Percentiles rank a stretch among this genome's conserved stretches.
Conservation (phyloP, 64 coral and sea anemone species). For the Porites australiensis region DNA sequence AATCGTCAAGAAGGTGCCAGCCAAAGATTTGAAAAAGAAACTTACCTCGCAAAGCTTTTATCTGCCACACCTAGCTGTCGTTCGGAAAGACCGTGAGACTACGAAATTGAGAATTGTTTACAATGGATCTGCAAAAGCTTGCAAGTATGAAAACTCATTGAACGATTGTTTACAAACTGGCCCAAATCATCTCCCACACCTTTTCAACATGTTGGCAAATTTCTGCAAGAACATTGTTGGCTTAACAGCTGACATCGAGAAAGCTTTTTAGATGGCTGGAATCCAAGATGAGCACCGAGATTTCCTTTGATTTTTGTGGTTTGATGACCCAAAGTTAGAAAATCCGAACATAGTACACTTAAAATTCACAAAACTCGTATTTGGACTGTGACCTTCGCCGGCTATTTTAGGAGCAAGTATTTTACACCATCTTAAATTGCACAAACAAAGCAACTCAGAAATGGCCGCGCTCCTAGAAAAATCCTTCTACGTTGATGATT, state of each 20-base stretch:
- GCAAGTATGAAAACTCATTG: slow-evolving; percentile 4
- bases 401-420: slow-evolving; percentile 50
- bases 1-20: too few species aligned
- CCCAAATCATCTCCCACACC: neutral
- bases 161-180: slow-evolving; percentile 48
- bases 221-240: slow-evolving; percentile 26
- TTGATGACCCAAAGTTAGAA: slow-evolving; percentile 23
- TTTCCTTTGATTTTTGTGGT: slow-evolving; percentile 53
- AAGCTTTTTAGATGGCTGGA: slow-evolving; percentile 68
- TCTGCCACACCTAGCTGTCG: neutral
- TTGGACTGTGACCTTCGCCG: slow-evolving; percentile 36
- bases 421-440: slow-evolving; percentile 40
- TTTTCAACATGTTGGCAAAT: slow-evolving; percentile 25
- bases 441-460: slow-evolving; percentile 39
- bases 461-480: slow-evolving; percentile 36
- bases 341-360: slow-evolving; percentile 25
- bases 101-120: slow-evolving; percentile 40
- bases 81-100: slow-evolving; percentile 18
- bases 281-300: slow-evolving; percentile 48
- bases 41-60: too few species aligned
- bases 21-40: too few species aligned
- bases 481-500: slow-evolving; percentile 76
- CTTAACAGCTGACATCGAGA: slow-evolving; percentile 60
- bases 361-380: slow-evolving; percentile 50
- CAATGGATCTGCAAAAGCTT: slow-evolving; percentile 43